phyloP scores from a whole-genome alignment of 2,888 invertebrate species.

The Epinotia demarniana region DNA sequence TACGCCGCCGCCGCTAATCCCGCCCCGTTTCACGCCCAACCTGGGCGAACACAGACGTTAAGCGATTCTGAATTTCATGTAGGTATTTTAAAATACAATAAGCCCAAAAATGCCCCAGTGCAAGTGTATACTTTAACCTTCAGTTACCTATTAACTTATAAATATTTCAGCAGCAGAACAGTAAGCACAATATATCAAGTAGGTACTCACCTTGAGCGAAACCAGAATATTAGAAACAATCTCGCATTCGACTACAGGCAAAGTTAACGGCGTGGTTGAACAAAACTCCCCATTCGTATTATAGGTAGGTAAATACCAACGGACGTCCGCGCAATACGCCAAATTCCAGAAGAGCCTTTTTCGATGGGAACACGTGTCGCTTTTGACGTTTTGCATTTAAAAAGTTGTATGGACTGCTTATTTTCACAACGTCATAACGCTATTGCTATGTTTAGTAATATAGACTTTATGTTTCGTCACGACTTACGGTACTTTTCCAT shows the following conservation, averaged over 20 bases:
- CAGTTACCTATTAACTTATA: too few relatives aligned
- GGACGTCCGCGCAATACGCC: not conserved
- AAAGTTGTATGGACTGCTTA: not conserved
- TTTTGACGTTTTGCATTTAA: not conserved
- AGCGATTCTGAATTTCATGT: not conserved
- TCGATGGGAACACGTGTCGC: not conserved
- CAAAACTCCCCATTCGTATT: conserved; percentile 6
- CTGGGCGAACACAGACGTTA: too few relatives aligned
- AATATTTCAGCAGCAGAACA: too few relatives aligned
- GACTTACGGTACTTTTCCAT: not conserved
- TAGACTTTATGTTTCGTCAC: not conserved
- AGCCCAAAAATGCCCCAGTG: too few relatives aligned
- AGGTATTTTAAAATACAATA: too few relatives aligned
- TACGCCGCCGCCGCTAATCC: too few relatives aligned
- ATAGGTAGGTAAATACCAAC: not conserved
- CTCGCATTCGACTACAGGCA: too few relatives aligned
- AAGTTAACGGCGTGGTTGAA: not conserved
- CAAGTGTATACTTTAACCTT: too few relatives aligned
- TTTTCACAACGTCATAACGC: not conserved
- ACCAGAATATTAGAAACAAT: too few relatives aligned
- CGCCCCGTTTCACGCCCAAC: too few relatives aligned
- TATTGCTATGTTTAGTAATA: not conserved
- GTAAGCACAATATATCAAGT: too few relatives aligned
- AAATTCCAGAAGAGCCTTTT: not conserved
- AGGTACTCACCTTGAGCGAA: too few relatives aligned